Conservation (phyloP, 2,797 vertebrate genomes). For the Odontamblyopus lacepedii region DNA sequence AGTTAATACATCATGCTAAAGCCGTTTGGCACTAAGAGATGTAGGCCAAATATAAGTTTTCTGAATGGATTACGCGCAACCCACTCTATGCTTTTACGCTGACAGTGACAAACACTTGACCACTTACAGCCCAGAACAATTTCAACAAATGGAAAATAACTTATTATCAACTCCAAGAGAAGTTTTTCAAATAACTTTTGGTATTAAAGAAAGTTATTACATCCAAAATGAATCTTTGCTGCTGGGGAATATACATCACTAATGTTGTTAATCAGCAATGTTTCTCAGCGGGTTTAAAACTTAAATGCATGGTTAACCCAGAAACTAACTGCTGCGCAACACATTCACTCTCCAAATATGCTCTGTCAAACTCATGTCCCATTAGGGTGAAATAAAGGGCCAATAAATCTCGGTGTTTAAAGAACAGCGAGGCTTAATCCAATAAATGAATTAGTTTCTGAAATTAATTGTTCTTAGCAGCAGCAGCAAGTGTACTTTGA, state of each 20-base stretch:
- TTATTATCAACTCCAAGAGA: constrained; percentile 25
- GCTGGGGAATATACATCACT: constrained; percentile 31
- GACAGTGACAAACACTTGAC: constrained; percentile 55
- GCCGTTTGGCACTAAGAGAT: not conserved
- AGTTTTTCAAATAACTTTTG: constrained; percentile 31
- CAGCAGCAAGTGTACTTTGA: constrained; percentile 78
- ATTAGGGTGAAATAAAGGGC: constrained; percentile 70
- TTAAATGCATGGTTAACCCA: constrained; percentile 56
- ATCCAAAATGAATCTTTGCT: constrained; percentile 40
- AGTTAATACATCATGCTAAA: constrained; percentile 1
- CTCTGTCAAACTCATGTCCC: constrained; percentile 69
- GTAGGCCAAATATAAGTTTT: not conserved
- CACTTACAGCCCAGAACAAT: constrained; percentile 38
- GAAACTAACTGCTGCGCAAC: constrained; percentile 59
- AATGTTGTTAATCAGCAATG: constrained; percentile 58
- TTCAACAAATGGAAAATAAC: constrained; percentile 26
- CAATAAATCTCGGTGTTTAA: constrained; percentile 72
- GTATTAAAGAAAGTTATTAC: constrained; percentile 40
- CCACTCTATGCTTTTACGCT: not conserved
- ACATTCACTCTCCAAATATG: constrained; percentile 62
- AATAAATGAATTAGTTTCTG: constrained; percentile 77
- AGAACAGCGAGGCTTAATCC: constrained; percentile 76
- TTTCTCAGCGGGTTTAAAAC: constrained; percentile 50
- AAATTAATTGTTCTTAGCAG: constrained; percentile 78
- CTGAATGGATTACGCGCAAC: constrained; percentile 3